phyloP scores from a whole-genome alignment of 2,113 vertebrate species.

The Thinocorus orbignyianus region DNA sequence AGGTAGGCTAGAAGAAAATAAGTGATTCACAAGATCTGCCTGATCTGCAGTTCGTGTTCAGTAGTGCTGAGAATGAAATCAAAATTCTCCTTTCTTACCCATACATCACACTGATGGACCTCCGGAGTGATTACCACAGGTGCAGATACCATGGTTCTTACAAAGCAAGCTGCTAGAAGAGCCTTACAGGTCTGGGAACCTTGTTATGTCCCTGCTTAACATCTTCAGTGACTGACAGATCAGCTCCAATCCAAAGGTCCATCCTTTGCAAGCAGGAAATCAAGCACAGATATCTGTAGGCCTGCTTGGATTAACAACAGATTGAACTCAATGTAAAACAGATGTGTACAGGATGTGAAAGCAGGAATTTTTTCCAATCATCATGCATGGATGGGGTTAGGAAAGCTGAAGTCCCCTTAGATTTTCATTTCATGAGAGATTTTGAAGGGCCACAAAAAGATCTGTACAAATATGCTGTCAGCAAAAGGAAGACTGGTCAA shows the following conservation, averaged over 20 bases:
- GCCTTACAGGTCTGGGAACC: neutral
- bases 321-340: neutral
- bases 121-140: neutral
- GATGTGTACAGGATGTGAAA: neutral
- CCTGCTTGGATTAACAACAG: neutral
- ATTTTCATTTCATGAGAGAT: neutral
- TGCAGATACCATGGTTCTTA: neutral
- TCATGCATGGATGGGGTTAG: neutral
- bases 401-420: neutral
- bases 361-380: neutral
- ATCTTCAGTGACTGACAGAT: neutral
- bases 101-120: accelerated
- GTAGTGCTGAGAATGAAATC: neutral
- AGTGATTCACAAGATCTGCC: neutral
- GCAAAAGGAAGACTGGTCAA: neutral
- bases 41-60: neutral
- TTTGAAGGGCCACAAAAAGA: neutral
- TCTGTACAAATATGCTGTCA: neutral
- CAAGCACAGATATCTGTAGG: neutral
- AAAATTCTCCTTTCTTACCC: neutral
- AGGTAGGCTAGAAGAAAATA: neutral
- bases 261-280: neutral
- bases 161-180: neutral
- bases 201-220: neutral
- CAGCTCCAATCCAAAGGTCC: neutral